Base-by-base conservation (phyloP, 2,797 vertebrate genomes). In the Halcyon badia region DNA sequence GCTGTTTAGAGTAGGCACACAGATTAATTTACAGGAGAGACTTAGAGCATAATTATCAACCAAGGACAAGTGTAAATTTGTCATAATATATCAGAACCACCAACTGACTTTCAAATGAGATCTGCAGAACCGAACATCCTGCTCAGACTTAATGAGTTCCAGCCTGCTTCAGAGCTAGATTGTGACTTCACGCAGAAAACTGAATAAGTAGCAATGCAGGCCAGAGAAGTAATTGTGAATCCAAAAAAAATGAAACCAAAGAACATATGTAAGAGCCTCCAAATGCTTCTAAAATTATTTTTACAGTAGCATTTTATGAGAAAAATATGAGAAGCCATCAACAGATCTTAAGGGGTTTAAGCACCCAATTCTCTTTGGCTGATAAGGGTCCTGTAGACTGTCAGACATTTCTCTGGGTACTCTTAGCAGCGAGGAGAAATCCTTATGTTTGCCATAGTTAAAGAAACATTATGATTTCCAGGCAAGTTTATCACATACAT, bases 21-120 rank as follows among this genome's bases (percentile, higher is more conserved):
- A 86, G 19, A 97, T 96, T 84, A 76, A 96, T 94, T 83, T 92
- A 96, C 96, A 96, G 95, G 92, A 97, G 97, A 96, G 96, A 91
- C 94, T 97, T 96, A 94, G 87, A 97, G 85, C 88, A 89, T 96
- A 96, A 97, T 94, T 96, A 96, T 94, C 95, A 95, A 58, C 75
- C 19, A 91, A 91, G 92, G 95, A 94, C 94, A 96, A 95, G 95
- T 95, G 81, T 90, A 98, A 97, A 96, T 97, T 97, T 95, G 96
- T 94, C 97, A 97, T 95, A 97, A 97, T 91, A 89, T 79, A 96
- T 92, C 79, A 95, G 94, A 97, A 97, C 92, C 96, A 97, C 83
- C 90, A 97, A 86, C 87, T 26, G 51, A 88, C 92, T 96, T 94
- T 83, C 69, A 95, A 90, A 95, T 85, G 57, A 97, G 90, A 94